Base-by-base conservation (phyloP, 2,888 invertebrate genomes). In the Anaspis maculata region DNA sequence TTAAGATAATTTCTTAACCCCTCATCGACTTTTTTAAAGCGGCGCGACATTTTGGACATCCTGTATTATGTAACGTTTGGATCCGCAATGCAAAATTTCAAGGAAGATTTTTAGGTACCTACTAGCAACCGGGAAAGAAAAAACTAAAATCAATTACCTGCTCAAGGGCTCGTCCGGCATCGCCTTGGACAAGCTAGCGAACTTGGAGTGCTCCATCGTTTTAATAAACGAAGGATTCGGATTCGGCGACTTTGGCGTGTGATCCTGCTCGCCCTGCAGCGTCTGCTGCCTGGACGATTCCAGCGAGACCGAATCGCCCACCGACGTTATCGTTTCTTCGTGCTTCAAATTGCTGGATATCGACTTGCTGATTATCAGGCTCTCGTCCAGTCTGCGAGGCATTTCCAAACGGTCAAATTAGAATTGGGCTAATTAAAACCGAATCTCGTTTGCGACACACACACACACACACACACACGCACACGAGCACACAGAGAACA, bases 301-400 rank as follows among this genome's bases (percentile, higher is more conserved):
- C n/a, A n/a, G n/a, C n/a, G n/a, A n/a, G n/a, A n/a, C 19, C 19
- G 19, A 19, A 19, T 6, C 19, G 35, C 54, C 53, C 7, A 38
- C 36, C 41, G 25, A 37, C 39, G 13, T 34, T 44, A 43, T 39
- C 15, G 42, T 39, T 11, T 54, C 52, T 27, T 56, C 49, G 12
- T 35, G 31, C 32, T 47, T 44, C 28, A 30, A 19, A 32, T 24
- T 31, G 12, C 27, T 30, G 16, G 27, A 32, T 32, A 30, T 26
- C 25, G 34, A 32, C 32, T 45, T 51, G 15, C 27, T 12, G 13
- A 69, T 57, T 15, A 79, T 73, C 25, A 77, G 58, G 27, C 72
- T 74, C 55, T 81, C 80, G 49, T 80, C 79, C 55, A 81, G 62
- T 36, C 63, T 64, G 47, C 32, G 48, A n/a, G n/a, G n/a, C n/a